A percentile compares a stretch with the other conserved stretches of the same genome.
Evolutionary conservation across 2,888 invertebrate species (phyloP).

Genomic region (Watsonalla cultraria): DNA sequence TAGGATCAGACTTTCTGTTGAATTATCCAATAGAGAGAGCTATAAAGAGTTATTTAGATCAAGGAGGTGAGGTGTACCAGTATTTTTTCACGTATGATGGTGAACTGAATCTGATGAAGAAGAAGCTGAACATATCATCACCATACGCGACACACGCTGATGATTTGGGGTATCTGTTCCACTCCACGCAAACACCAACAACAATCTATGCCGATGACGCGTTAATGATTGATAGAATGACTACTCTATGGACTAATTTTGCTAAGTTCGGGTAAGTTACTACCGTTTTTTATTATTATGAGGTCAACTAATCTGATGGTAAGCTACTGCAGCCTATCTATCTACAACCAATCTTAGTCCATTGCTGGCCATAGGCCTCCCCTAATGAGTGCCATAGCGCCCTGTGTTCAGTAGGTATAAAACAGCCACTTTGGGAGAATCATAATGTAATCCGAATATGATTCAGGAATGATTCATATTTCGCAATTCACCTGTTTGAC

Average conservation of each 20-base stretch:
- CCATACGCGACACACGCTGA: conserved; percentile 33
- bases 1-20: conserved; percentile 27
- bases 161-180: conserved; percentile 40
- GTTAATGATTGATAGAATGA: conserved; percentile 4
- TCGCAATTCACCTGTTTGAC: too few species aligned
- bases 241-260: conserved; percentile 13
- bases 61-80: conserved; percentile 22
- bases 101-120: conserved; percentile 27
- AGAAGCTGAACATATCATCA: conserved; percentile 14
- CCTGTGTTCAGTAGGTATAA: too few species aligned
- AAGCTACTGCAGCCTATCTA: not conserved
- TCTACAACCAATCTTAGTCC: not conserved
- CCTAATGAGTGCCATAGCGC: too few species aligned
- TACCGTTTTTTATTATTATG: not conserved
- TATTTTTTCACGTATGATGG: conserved; percentile 40
- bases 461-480: too few species aligned
- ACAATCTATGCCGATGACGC: not conserved
- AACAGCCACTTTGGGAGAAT: too few species aligned
- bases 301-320: not conserved
- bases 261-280: conserved; percentile 12
- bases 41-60: conserved; percentile 20
- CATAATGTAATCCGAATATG: too few species aligned
- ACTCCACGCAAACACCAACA: not conserved
- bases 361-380: too few species aligned
- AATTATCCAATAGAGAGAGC: conserved; percentile 28